Evolutionary conservation across 2,113 vertebrate genomes (phyloP).

Genomic region (Clupea harengus): DNA sequence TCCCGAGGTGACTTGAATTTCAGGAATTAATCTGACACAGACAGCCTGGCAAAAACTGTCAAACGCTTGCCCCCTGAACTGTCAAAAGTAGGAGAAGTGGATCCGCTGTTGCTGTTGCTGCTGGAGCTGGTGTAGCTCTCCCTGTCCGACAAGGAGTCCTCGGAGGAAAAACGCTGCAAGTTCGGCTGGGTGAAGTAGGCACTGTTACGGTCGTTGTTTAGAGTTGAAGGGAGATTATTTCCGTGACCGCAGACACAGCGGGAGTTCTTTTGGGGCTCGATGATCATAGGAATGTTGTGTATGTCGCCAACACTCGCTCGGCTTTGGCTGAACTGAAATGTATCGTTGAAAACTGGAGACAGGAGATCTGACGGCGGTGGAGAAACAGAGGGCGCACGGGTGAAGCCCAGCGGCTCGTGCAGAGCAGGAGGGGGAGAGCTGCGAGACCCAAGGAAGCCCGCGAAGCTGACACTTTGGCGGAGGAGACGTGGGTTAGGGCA

Average conservation of each 20-base stretch:
- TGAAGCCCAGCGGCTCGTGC: conserved; percentile 71
- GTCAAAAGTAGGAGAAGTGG: conserved; percentile 83
- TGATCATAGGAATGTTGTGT: conserved; percentile 65
- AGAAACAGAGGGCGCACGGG: conserved; percentile 77
- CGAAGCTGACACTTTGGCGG: conserved; percentile 84
- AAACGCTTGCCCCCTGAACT: conserved; percentile 67
- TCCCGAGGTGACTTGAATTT: neutral
- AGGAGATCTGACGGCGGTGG: conserved; percentile 74
- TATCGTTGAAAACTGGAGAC: conserved; percentile 67
- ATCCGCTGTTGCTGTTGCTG: conserved; percentile 79
- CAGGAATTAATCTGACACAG: conserved; percentile 76
- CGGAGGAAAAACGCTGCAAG: conserved; percentile 79
- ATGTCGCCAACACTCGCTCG: conserved; percentile 67
- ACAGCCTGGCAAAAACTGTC: conserved; percentile 84
- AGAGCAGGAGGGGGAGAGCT: conserved; percentile 63
- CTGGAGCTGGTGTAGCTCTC: conserved; percentile 84
- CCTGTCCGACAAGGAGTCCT: conserved; percentile 82
- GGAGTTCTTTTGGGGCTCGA: conserved; percentile 60
- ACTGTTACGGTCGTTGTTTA: conserved; percentile 53
- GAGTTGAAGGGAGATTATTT: conserved; percentile 50
- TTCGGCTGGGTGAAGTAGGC: conserved; percentile 14
- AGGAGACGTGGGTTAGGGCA: conserved; percentile 62
- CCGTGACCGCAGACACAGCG: conserved; percentile 75
- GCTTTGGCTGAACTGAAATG: conserved; percentile 71
- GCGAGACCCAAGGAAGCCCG: conserved; percentile 71